Evolutionary conservation across 2,888 invertebrate genomes (phyloP), one percentile per base, ranked within the genome.

Genomic region (Mimas tiliae): DNA sequence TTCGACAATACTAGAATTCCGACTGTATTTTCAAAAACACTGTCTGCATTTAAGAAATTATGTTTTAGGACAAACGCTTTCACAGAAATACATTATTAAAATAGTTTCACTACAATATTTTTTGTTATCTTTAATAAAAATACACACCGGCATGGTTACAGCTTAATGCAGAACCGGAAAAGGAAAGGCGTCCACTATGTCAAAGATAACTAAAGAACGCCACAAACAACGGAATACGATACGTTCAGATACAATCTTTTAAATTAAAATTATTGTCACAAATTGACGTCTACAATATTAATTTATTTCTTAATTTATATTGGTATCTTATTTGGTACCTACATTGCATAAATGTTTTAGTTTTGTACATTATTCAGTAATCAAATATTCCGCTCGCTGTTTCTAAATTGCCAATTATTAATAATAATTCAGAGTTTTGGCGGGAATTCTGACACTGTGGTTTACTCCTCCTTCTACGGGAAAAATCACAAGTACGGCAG

Each of bases 91-190:
- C 75, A 74, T 64, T 74, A 78, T 78, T 74, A 66, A 74, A 76
- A 76, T 74, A 72, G 48, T 66, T 81, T 76, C 82, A 81, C 80
- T 70, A 72, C 68, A 69, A 68, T 74, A 81, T 79, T 80, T 77
- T 82, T 81, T 83, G 75, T 75, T 78, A 76, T 75, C 80, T 75
- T 78, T 79, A 81, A 80, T 83, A 83, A 87, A 88, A 87, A 87
- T 93, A 94, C 94, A 91, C 91, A 94, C 94, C 94, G 94, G 94
- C 94, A 94, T 94, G 94, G 93, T 93, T 93, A 87, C 93, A 91
- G 93, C 94, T 93, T 83, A 86, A 86, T 89, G 93, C 93, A 93
- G 91, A 93, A 94, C 93, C 94, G 94, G 94, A 94, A 94, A 94
- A 92, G 94, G 94, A 93, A 89, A 90, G 80, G 78, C 81, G 78